Conservation (phyloP, 2,113 vertebrate genomes). For the Caloenas nicobarica region DNA sequence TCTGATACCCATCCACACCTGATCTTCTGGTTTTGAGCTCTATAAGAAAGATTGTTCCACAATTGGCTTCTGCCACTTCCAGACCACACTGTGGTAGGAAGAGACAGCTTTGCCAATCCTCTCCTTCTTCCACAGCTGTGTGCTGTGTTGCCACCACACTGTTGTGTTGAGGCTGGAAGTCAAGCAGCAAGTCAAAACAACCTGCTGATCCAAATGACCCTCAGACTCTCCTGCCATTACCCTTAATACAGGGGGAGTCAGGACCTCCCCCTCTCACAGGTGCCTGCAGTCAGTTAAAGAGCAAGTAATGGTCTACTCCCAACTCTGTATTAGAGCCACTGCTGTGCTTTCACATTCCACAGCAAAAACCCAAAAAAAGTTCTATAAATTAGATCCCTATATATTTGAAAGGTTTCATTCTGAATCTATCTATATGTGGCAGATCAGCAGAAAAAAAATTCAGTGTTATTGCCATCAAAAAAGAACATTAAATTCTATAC, state of each 20-base stretch:
- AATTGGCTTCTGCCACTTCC: not conserved
- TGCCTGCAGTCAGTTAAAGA: not conserved
- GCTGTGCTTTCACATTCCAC: not conserved
- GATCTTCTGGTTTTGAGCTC: not conserved
- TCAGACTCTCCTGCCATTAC: not conserved
- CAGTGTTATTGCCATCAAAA: not conserved
- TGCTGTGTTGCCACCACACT: not conserved
- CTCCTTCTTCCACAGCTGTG: not conserved
- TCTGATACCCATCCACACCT: not conserved
- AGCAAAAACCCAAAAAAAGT: not conserved
- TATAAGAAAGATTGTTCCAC: not conserved
- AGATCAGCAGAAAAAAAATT: not conserved
- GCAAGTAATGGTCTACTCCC: not conserved
- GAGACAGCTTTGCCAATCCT: not conserved
- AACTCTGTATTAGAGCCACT: not conserved
- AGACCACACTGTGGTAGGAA: not conserved
- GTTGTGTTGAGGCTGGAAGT: not conserved
- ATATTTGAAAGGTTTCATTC: not conserved
- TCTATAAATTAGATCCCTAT: not conserved
- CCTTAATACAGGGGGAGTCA: not conserved
- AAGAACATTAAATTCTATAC: not conserved
- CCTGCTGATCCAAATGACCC: not conserved
- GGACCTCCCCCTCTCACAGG: not conserved
- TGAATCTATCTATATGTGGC: not conserved
- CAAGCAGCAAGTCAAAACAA: not conserved